Evolutionary conservation across 2,888 invertebrate species (phyloP), one percentile per base, ranked within the genome.

Genomic region (Eumerus sabulonum): DNA sequence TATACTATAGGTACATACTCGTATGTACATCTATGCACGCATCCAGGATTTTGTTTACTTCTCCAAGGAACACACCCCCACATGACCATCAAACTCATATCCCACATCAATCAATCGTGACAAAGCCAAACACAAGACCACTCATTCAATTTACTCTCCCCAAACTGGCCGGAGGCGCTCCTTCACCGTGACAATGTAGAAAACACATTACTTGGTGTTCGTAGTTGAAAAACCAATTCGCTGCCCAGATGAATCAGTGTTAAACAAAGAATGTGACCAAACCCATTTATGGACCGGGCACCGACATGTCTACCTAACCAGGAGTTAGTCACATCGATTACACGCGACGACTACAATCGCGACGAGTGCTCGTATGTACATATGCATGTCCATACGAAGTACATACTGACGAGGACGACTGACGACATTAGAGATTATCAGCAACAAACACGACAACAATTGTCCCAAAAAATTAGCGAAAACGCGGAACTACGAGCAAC

Each of bases 221-320:
- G n/a, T n/a, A 74, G 64, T 64, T 60, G 64, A 70, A 27, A 27
- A 79, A 74, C 60, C 79, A 53, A 56, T 74, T 74, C 45, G 44
- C 68, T 14, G 36, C 54, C n/a, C 68, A 59, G 68, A 74, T 70
- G 73, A 79, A 70, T 70, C 79, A 79, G 63, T 68, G 63, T 42
- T 53, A 19, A 64, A 74, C 74, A 68, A 79, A 74, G 68, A 79
- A 79, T 74, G 79, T 79, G 50, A 64, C 73, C 63, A 74, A 63
- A 47, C 48, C 79, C 74, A 62, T 79, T 64, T 44, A 64, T 74
- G 79, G 79, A 70, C 68, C 63, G 50, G 79, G 79, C 79, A 64
- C 74, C 79, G 45, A 63, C 68, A 74, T 73, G 79, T 79, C 79
- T 79, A 64, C 64, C 67, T 54, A 68, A 38, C 48, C 38, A 42